Percentiles rank a stretch among this genome's conserved stretches.
phyloP scores from a whole-genome alignment of 2,888 invertebrate genomes.

The Acanthosoma haemorrhoidale region DNA sequence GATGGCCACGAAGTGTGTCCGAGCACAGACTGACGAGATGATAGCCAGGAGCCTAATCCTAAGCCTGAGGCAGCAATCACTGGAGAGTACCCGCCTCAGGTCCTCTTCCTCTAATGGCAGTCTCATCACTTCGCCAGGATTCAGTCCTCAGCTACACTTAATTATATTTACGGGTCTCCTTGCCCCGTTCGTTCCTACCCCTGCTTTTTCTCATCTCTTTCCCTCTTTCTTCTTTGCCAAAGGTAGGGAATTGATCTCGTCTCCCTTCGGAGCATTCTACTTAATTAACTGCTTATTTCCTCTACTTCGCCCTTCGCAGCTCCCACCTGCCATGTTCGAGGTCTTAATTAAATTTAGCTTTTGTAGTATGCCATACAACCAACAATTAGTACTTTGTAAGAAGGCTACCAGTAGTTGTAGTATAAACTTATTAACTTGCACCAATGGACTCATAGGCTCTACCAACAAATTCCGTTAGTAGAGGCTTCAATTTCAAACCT shows the following conservation, averaged over 20 bases:
- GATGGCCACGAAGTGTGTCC: background rate
- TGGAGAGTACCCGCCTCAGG: background rate
- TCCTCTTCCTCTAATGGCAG: background rate
- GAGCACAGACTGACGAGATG: background rate
- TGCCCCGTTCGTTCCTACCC: background rate
- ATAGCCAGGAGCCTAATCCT: background rate
- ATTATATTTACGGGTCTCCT: background rate
- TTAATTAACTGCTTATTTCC: conserved; percentile 6
- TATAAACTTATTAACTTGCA: too few species aligned
- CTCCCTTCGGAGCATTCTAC: background rate
- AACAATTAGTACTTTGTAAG: too few species aligned
- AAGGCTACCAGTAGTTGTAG: too few species aligned
- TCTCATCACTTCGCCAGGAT: conserved; percentile 1
- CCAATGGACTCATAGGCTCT: too few species aligned
- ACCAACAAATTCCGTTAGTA: too few species aligned
- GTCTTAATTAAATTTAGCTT: too few species aligned
- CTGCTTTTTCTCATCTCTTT: background rate
- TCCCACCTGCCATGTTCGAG: too few species aligned
- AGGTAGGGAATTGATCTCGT: background rate
- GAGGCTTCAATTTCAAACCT: too few species aligned
- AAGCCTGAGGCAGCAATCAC: background rate
- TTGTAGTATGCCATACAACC: too few species aligned
- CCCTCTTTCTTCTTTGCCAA: background rate
- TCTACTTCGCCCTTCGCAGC: too few species aligned
- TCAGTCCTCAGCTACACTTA: background rate